Evolutionary conservation across 2,888 invertebrate species (phyloP), one percentile per base, ranked within the genome.

Genomic region (Matsumyia berberina): DNA sequence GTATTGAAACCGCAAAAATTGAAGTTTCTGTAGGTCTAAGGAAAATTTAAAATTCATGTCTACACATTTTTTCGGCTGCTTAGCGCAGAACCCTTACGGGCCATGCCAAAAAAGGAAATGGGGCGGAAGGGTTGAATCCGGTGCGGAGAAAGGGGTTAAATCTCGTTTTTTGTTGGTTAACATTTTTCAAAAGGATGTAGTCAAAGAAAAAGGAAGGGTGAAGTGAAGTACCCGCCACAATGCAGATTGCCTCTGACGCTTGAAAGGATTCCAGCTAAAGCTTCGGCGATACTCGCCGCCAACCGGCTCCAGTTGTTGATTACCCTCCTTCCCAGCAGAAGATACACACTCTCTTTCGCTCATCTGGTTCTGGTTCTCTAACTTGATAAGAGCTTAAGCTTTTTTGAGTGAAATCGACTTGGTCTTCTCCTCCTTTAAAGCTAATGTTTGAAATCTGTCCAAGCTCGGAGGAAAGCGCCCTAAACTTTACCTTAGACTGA

Each of bases 381-480:
- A 39, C 19, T n/a, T 77, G 77, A 78, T 72, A 82, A 72, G 60
- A 67, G 15, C 4, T 1, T 11, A 6, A 69, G 62, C 79, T 79
- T 74, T 83, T 72, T 79, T 69, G 73, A 85, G 73, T 83, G 67
- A 73, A 74, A 67, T 44, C 12, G 4, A n/a, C 0, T 1, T 5
- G 2, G 1, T 17, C 12, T 46, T 67, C 67, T 29, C 53, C 67
- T 67, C 7, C 29, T 19, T 11, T 37, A 58, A 57, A 37, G 33
- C 37, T 35, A 17, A 15, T 8, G 6, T 4, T 6, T 4, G 12
- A 64, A 57, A 33, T 31, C 49, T 39, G 1, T 5, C 0, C 1
- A 66, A 66, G 42, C 31, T 66, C 19, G 4, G 5, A 66, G 4
- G 5, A 66, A 72, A 53, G 51, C 66, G 15, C 4, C 42, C n/a